Percentiles rank a stretch among this genome's conserved stretches.
phyloP scores from a whole-genome alignment of 2,797 vertebrate genomes.

The Taeniopygia guttata region DNA sequence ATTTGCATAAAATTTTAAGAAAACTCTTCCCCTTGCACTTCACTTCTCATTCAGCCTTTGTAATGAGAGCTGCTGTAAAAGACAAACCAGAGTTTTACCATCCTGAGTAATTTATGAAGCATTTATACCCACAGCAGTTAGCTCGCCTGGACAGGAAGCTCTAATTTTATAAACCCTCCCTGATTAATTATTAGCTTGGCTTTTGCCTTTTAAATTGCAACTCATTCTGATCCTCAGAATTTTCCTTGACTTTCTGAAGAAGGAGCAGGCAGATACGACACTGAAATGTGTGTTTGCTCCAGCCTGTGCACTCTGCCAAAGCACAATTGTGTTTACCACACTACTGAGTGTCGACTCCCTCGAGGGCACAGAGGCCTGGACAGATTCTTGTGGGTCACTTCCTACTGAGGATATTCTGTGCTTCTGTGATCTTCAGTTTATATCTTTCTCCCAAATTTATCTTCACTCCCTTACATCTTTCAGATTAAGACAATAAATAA shows the following conservation, averaged over 20 bases:
- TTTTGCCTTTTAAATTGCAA: background rate
- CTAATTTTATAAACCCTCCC: background rate
- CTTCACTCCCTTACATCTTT: background rate
- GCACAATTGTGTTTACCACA: background rate
- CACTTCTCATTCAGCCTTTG: background rate
- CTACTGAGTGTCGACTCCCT: background rate
- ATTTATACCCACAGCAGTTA: slow-evolving; percentile 35
- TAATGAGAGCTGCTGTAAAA: background rate
- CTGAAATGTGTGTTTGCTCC: background rate
- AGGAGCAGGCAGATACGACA: fast-evolving
- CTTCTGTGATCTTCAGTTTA: background rate
- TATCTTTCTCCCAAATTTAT: background rate
- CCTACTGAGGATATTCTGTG: background rate
- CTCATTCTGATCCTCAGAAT: background rate
- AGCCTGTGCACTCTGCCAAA: background rate
- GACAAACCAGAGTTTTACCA: slow-evolving; percentile 37
- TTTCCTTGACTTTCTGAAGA: background rate
- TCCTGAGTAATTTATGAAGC: slow-evolving; percentile 45
- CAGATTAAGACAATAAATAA: background rate
- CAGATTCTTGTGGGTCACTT: background rate
- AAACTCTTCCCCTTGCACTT: background rate
- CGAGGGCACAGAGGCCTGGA: background rate
- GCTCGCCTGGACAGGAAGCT: slow-evolving; percentile 26
- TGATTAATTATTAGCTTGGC: background rate
- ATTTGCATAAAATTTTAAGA: background rate